Evolutionary conservation across 2,113 vertebrate species (phyloP), one percentile per base, ranked within the genome.

Genomic region (Dicrurus megarhynchus): DNA sequence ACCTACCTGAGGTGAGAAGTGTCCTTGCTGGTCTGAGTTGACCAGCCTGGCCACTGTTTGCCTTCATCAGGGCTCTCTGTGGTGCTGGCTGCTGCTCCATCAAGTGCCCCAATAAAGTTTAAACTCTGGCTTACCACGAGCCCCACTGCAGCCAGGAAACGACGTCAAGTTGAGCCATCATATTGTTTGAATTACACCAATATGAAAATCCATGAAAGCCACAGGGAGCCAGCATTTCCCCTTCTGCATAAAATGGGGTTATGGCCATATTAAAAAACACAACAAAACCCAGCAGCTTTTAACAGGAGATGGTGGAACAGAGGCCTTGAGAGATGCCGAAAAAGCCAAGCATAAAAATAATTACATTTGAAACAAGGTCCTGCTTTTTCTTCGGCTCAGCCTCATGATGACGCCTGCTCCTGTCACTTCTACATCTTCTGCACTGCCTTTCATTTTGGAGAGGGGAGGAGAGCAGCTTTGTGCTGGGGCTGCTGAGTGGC

Each of bases 171-270:
- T 79, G 92, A 97, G 96, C 87, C 84, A 70, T 97, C 97, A 96
- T 97, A 84, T 97, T 98, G 98, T 98, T 97, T 94, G 95, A 97
- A 98, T 98, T 97, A 98, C 80, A 92, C 84, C 93, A 90, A 84
- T 97, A 97, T 97, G 97, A 97, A 97, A 95, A 97, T 93, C 96
- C 90, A 97, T 92, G 97, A 97, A 98, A 97, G 87, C 97, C 97
- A 95, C 49, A 39, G 96, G 97, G 97, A 98, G 89, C 81, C 96
- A 95, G 97, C 84, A 76, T 98, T 98, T 97, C 87, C 95, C 94
- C 93, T 95, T 94, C 95, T 94, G 84, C 96, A 97, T 98, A 98
- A 98, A 98, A 94, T 47, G 59, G 70, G 96, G 97, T 98, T 98
- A 97, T 42, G 90, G 93, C 96, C 94, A 86, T 96, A 92, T 96